Percentiles rank a stretch among this genome's conserved stretches.
Conservation (phyloP, 2,888 invertebrate genomes). For the Xylocampa areola region DNA sequence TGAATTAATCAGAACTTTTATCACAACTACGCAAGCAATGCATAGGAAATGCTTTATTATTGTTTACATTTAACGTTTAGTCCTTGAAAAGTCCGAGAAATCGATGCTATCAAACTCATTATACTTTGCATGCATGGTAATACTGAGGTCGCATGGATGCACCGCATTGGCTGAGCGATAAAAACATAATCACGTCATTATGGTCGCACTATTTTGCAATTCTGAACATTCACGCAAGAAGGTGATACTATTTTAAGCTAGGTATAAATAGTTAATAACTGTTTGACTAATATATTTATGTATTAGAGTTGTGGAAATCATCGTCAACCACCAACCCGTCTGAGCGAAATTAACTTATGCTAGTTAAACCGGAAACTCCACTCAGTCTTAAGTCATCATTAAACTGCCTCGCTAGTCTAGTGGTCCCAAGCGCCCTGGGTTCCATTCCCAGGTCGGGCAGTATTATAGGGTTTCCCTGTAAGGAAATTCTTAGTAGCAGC, state of each 20-base stretch:
- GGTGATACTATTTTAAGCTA: constrained; percentile 4
- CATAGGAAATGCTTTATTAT: constrained; percentile 40
- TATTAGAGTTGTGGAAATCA: neutral
- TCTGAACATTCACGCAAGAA: constrained; percentile 18
- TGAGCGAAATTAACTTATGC: no score
- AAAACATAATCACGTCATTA: constrained; percentile 49
- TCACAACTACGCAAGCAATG: constrained; percentile 9
- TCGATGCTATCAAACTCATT: constrained; percentile 49
- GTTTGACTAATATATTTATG: neutral
- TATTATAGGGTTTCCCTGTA: no score
- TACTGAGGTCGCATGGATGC: constrained; percentile 58
- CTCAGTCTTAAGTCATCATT: no score
- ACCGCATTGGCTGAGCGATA: constrained; percentile 53
- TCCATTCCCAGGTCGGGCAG: no score
- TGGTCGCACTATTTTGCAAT: constrained; percentile 40
- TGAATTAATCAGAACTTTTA: constrained; percentile 9
- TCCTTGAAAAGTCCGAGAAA: constrained; percentile 57
- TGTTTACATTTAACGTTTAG: constrained; percentile 34
- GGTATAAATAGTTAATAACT: neutral
- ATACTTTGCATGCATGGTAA: constrained; percentile 57
- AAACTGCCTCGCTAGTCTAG: no score
- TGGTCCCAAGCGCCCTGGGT: no score
- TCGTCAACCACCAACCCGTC: neutral
- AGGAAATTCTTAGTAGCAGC: no score
- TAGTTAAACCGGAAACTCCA: no score